These are phyloP conservation scores for Lissonota sp. DNA, from an alignment of 2,888 invertebrate species.

Conservation along the genomic window DNA sequence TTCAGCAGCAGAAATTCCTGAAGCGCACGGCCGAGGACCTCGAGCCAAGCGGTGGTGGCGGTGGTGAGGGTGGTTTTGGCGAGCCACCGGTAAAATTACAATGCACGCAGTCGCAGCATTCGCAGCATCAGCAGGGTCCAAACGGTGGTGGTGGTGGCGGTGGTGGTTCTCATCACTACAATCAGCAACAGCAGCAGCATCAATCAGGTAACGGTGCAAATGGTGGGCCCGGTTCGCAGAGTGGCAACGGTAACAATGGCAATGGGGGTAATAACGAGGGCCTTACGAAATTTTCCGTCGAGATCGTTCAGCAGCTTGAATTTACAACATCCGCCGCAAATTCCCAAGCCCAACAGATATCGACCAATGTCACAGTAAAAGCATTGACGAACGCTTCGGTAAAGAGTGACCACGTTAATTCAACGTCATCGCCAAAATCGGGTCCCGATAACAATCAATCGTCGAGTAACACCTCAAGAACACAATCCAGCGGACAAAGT, in stretches of 20 bases:
- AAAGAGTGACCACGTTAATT: constrained; percentile 85
- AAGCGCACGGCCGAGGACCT: constrained; percentile 90
- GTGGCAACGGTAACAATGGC: constrained; percentile 62
- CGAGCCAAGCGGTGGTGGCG: constrained; percentile 84
- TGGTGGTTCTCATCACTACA: constrained; percentile 76
- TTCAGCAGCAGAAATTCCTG: constrained; percentile 94
- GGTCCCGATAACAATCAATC: constrained; percentile 84
- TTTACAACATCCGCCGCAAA: constrained; percentile 95
- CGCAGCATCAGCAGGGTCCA: constrained; percentile 79
- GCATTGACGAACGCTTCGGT: constrained; percentile 89
- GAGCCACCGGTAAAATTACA: constrained; percentile 92
- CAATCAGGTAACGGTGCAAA: constrained; percentile 76
- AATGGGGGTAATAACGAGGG: constrained; percentile 75
- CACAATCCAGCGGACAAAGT: constrained; percentile 73
- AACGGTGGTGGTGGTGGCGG: constrained; percentile 70
- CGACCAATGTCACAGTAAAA: constrained; percentile 96
- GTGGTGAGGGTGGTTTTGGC: constrained; percentile 85
- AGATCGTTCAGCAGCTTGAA: constrained; percentile 96
- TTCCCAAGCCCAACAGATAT: constrained; percentile 95
- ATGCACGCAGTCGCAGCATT: constrained; percentile 86
- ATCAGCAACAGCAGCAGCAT: constrained; percentile 77
- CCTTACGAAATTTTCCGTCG: constrained; percentile 93
- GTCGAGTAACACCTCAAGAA: constrained; percentile 73
- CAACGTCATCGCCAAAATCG: constrained; percentile 84
- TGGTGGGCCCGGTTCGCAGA: constrained; percentile 68